Percentiles rank a stretch among this genome's conserved stretches.
These are phyloP conservation scores for Mystacornis crossleyi DNA, from an alignment of 2,113 vertebrate species.

Conservation along the genomic window DNA sequence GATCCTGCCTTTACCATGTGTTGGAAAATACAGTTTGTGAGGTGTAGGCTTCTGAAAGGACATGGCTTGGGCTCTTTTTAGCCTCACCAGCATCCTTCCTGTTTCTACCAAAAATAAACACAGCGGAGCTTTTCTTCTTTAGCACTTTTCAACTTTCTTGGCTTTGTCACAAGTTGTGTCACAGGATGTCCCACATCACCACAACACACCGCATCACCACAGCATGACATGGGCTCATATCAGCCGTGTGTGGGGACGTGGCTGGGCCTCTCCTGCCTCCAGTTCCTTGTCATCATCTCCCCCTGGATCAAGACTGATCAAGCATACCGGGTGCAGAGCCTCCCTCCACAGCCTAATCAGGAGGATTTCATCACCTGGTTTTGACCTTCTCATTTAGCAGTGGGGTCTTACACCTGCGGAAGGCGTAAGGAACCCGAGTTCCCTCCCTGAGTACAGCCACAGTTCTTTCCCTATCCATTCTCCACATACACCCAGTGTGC, in stretches of 20 bases:
- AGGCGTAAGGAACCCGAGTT: background rate
- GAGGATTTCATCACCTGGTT: background rate
- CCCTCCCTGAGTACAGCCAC: background rate
- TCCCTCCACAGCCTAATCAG: background rate
- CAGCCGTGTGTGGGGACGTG: background rate
- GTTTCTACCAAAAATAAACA: conserved; percentile 30
- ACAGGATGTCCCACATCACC: conserved; percentile 34
- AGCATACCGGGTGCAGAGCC: background rate
- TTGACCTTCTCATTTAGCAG: background rate
- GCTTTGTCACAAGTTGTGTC: background rate
- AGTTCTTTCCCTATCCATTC: background rate
- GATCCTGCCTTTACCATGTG: background rate
- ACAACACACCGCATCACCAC: background rate
- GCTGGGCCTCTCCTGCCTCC: background rate
- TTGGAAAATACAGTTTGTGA: background rate
- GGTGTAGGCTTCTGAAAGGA: background rate
- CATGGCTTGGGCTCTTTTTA: background rate
- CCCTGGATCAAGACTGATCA: background rate
- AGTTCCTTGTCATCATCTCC: background rate
- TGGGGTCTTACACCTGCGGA: background rate
- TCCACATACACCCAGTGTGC: background rate
- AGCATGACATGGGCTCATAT: background rate
- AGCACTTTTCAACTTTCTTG: background rate
- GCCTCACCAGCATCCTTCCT: conserved; percentile 25
- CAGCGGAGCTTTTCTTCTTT: background rate